Percentiles rank a stretch among this genome's conserved stretches.
Evolutionary conservation across 2,888 invertebrate species (phyloP).

Genomic region (Iselma pallidipennis): DNA sequence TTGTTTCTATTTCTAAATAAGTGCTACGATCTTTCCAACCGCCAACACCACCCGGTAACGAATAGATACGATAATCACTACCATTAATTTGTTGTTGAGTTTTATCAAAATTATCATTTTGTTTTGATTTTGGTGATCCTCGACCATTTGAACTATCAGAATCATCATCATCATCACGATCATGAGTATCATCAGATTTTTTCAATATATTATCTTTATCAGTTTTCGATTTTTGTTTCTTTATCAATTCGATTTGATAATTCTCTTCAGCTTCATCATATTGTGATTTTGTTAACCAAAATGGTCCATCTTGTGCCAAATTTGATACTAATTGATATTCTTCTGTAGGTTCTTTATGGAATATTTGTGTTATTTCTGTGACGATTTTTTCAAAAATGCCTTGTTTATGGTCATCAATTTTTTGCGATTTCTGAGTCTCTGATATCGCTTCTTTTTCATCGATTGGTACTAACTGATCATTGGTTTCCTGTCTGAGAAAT

Average conservation of each 20-base stretch:
- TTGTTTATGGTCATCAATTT: constrained; percentile 31
- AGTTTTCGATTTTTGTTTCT: constrained; percentile 48
- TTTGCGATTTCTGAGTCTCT: not conserved
- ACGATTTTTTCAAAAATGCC: constrained; percentile 43
- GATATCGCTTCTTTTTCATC: not conserved
- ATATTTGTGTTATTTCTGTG: constrained; percentile 42
- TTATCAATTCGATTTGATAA: constrained; percentile 60
- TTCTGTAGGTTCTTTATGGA: constrained; percentile 28
- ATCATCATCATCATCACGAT: constrained; percentile 62
- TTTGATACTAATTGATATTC: constrained; percentile 37
- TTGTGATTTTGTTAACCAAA: constrained; percentile 65
- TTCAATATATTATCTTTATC: constrained; percentile 30
- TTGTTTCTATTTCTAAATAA: constrained; percentile 67
- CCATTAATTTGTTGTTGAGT: constrained; percentile 15
- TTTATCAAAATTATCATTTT: constrained; percentile 2
- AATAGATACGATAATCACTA: constrained; percentile 54
- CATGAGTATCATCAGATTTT: constrained; percentile 49
- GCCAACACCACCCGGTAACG: constrained; percentile 78
- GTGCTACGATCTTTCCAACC: constrained; percentile 83
- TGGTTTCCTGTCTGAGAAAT: not conserved
- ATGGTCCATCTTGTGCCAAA: constrained; percentile 57
- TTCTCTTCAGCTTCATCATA: constrained; percentile 71
- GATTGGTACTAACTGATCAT: constrained; percentile 3
- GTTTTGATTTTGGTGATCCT: constrained; percentile 30
- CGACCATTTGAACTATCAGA: constrained; percentile 64